A percentile compares a stretch with the other conserved stretches of the same genome.
Conservation (phyloP, 2,888 invertebrate genomes). For the Eupithecia inturbata region DNA sequence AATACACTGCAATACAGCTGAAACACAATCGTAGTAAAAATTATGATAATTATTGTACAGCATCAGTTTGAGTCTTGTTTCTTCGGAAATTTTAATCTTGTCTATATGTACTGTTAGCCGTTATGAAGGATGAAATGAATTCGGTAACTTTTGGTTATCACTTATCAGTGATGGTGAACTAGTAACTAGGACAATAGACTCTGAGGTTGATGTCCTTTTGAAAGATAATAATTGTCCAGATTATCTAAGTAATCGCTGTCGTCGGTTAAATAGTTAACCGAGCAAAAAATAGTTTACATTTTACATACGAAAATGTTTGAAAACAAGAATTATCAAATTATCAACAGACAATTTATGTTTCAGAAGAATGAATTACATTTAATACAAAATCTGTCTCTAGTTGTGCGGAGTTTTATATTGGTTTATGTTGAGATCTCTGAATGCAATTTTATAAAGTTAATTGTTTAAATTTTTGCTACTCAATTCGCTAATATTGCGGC, state of each 20-base stretch:
- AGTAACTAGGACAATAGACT: not conserved
- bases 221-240: not conserved
- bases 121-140: not conserved
- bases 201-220: not conserved
- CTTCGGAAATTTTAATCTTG: not conserved
- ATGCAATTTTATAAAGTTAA: not conserved
- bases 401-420: not conserved
- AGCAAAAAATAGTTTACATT: too few relatives aligned
- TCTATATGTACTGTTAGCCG: too few relatives aligned
- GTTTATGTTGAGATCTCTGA: not conserved
- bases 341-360: not conserved
- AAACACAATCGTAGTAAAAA: not conserved
- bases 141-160: not conserved
- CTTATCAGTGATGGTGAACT: not conserved
- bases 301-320: too few relatives aligned
- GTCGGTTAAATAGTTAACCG: too few relatives aligned
- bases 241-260: not conserved
- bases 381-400: not conserved
- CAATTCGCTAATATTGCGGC: not conserved
- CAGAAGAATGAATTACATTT: not conserved
- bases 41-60: not conserved
- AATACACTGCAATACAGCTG: not conserved
- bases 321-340: not conserved
- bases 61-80: too few relatives aligned
- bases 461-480: not conserved